Base-by-base conservation (phyloP, 1,140 invertebrate species). In the Drosophila nannoptera region DNA sequence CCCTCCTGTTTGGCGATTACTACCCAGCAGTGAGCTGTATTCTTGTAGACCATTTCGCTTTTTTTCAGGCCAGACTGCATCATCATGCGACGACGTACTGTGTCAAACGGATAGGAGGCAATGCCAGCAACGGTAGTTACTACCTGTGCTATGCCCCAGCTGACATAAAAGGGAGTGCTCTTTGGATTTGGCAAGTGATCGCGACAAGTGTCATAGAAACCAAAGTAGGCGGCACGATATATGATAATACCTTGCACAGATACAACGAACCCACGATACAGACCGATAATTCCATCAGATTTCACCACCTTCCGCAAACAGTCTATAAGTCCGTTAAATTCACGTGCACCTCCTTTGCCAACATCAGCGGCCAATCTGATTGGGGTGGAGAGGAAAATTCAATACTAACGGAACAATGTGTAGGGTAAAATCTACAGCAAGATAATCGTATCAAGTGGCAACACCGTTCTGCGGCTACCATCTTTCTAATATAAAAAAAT, bases 51-150 rank as follows among this genome's bases (percentile, higher is more conserved):
- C 50, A 94, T 92, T 32, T 96, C 94, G 9, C 67, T 82, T 89
- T 93, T 93, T 52, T 92, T 91, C 46, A 93, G 91, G 11, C 95
- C 94, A 50, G 94, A 95, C 91, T 96, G 95, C 95, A 97, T 96
- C 95, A 97, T 97, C 95, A 96, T 96, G 81, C 96, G 93, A 92
- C 96, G 93, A 82, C 97, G 92, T 60, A 98, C 96, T 31, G 97
- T 98, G 90, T 98, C 96, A 90, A 97, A 96, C 62, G 97, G 97
- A 92, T 98, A 98, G 0, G 96, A 97, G 33, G 96, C 92, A 78
- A 97, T 93, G 69, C 97, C 97, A 54, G 96, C 93, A 35, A 93
- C 90, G 33, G 96, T 96, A 67, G 96, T 97, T 54, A 97, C 96
- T 77, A 91, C 90, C 92, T 95, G 90, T 36, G 90, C 89, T 69